Evolutionary conservation across 2,888 invertebrate genomes (phyloP), one percentile per base, ranked within the genome.

Genomic region (Notodonta dromedarius): DNA sequence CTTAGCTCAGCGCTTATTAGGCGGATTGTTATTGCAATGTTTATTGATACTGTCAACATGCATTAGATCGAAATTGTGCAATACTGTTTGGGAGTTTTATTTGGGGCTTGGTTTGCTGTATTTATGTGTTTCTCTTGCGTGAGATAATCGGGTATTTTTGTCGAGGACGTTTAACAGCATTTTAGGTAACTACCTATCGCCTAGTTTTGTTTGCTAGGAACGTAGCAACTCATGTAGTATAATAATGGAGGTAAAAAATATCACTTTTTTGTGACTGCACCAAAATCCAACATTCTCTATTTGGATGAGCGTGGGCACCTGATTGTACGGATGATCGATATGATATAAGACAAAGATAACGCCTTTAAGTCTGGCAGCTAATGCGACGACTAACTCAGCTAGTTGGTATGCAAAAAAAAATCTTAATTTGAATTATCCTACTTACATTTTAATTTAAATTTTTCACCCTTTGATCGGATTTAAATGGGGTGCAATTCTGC

Each of bases 241-340:
- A 35, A 35, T 5, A 5, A 35, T 35, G 6, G 35, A 35, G 7
- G 35, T 35, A 1, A 35, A 35, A 35, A 4, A 0, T 35, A 7
- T 7, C 7, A 35, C 14, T 12, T 35, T 39, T 42, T n/a, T 56
- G 14, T 50, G 14, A 50, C 42, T 54, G 13, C 50, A 57, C 52
- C 48, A 40, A 46, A 55, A 13, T 54, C 14, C 16, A 24, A 52
- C 24, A 32, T 52, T 32, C 54, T 60, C 42, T 70, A 59, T 56
- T 61, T 11, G 63, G 56, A 24, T 61, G 61, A 68, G 69, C 61
- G 71, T 71, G 69, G 68, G 69, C 61, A 32, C 13, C 12, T 11
- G 40, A 50, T 55, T 14, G 58, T 52, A 32, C 32, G 4, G 63
- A 58, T 67, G 63, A 60, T 69, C 54, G 53, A 63, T 63, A 60